Base-by-base conservation (phyloP, 2,888 invertebrate genomes). In the Aphelenchoides bicaudatus region DNA sequence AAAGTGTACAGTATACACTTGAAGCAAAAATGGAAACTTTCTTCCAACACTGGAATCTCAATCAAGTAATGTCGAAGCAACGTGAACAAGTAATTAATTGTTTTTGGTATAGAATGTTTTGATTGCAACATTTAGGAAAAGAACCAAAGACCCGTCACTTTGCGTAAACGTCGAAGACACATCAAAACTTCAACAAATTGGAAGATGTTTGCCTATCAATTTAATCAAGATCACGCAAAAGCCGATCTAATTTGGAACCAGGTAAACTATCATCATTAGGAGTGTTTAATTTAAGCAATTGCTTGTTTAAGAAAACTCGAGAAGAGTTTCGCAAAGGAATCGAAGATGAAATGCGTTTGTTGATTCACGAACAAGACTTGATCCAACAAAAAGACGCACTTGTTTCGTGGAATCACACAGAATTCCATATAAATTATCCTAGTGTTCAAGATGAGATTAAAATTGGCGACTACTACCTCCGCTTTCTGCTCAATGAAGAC, bases 231-330 rank as follows among this genome's bases (percentile, higher is more conserved):
- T 82, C 96, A 96, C 80, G 88, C 90, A 58, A 85, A 91, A 80
- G 91, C 96, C 0, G 93, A 96, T 83, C 85, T 99, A 38, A 92
- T 98, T 76, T 99, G 98, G 98, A 99, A 98, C 85, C 96, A n/a
- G n/a, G n/a, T n/a, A n/a, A n/a, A n/a, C n/a, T n/a, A n/a, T n/a
- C n/a, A n/a, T n/a, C n/a, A n/a, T n/a, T n/a, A n/a, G n/a, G n/a
- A n/a, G n/a, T 38, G 91, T 98, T 76, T 98, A 96, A 96, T 98
- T 98, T 81, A 92, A n/a, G n/a, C n/a, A n/a, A n/a, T n/a, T n/a
- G n/a, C n/a, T n/a, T n/a, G n/a, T n/a, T n/a, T n/a, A n/a, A 92
- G 79, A 73, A 90, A 88, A 98, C 96, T 0, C 85, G 96, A 50
- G 94, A 94, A 81, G 96, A 98, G 80, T 83, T 98, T 54, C 85